phyloP scores from a whole-genome alignment of 2,797 vertebrate genomes.

The Oreochromis mossambicus region DNA sequence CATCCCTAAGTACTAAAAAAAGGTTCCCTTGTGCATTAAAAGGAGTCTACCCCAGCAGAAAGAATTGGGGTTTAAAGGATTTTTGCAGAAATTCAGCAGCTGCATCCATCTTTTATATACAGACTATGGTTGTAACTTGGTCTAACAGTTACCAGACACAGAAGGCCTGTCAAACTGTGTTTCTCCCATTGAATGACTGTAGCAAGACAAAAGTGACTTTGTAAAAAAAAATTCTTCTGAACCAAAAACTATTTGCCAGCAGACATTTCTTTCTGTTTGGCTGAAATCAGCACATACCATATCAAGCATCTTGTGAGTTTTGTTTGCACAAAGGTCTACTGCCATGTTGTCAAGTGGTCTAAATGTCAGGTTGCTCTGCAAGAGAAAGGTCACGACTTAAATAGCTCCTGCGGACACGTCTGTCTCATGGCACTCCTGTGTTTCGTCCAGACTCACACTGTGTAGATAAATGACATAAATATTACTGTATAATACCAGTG shows the following conservation, averaged over 20 bases:
- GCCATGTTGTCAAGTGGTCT: neutral
- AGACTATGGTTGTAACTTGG: neutral
- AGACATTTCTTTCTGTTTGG: neutral
- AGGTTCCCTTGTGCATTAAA: neutral
- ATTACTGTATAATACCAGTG: neutral
- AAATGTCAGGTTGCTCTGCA: conserved; percentile 1
- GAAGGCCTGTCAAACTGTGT: neutral
- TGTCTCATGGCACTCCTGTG: neutral
- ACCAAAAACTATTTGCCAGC: neutral
- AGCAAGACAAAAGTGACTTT: neutral
- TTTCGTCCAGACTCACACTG: neutral
- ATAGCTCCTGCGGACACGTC: neutral
- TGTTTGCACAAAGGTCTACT: neutral
- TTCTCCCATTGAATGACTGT: neutral
- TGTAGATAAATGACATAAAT: neutral
- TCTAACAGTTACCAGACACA: neutral
- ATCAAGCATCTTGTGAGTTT: neutral
- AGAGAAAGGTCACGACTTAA: conserved; percentile 5
- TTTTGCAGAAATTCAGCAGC: neutral
- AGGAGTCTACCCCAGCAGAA: neutral
- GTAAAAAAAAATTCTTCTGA: neutral
- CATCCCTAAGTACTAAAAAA: neutral
- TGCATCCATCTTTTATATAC: neutral
- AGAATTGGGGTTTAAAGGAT: neutral
- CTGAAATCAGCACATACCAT: neutral